These are phyloP conservation scores for Drosophila orosa DNA, from an alignment of 1,140 invertebrate genomes.

Conservation along the genomic window DNA sequence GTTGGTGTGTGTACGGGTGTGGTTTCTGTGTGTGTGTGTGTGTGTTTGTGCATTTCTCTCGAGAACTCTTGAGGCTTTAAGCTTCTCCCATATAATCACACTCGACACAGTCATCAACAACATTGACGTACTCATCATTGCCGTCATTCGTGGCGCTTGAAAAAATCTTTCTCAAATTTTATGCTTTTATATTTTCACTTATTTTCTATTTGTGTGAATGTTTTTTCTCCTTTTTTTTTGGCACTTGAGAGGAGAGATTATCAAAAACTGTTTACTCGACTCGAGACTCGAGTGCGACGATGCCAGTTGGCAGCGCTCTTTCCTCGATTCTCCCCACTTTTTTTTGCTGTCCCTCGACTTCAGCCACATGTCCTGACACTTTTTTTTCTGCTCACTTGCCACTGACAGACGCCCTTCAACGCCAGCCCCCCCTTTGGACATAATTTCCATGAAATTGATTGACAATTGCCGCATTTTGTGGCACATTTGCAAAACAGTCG, in stretches of 20 bases:
- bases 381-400: slow-evolving; percentile 59
- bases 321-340: slow-evolving; percentile 4
- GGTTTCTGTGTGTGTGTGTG: slow-evolving; percentile 7
- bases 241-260: slow-evolving; percentile 74
- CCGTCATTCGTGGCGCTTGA: slow-evolving; percentile 56
- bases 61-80: slow-evolving; percentile 64
- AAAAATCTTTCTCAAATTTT: slow-evolving; percentile 27
- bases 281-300: slow-evolving; percentile 24
- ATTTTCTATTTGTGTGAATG: slow-evolving; percentile 14
- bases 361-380: slow-evolving; percentile 53
- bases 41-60: slow-evolving; percentile 26
- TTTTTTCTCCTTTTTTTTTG: slow-evolving; percentile 16
- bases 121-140: slow-evolving; percentile 69
- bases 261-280: slow-evolving; percentile 77
- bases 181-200: slow-evolving; percentile 5
- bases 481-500: slow-evolving; percentile 71
- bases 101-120: slow-evolving; percentile 63
- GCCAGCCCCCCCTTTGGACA: slow-evolving; percentile 46
- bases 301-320: slow-evolving; percentile 33
- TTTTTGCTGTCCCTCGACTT: slow-evolving; percentile 14
- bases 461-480: slow-evolving; percentile 81
- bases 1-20: slow-evolving; percentile 11
- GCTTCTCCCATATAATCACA: slow-evolving; percentile 66
- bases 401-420: slow-evolving; percentile 64
- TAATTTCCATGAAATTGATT: slow-evolving; percentile 81